phyloP scores from a whole-genome alignment of 2,888 invertebrate species.

The Cephalotes varians region DNA sequence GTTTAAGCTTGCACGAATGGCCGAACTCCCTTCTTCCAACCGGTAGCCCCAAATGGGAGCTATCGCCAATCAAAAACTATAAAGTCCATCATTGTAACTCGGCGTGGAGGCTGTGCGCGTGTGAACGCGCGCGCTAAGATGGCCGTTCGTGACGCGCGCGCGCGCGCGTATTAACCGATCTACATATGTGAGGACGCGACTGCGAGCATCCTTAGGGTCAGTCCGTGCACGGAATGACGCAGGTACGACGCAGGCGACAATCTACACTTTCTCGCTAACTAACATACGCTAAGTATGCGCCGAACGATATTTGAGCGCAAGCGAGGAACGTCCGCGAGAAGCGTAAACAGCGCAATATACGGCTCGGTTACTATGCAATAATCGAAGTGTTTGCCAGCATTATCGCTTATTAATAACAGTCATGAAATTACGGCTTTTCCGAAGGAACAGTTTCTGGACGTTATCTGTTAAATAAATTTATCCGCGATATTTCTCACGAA shows the following conservation, averaged over 20 bases:
- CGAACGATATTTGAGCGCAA: constrained; percentile 25
- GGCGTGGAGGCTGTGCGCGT: constrained; percentile 46
- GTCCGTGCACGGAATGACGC: constrained; percentile 68
- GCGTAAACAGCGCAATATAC: constrained; percentile 4
- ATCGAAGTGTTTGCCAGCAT: constrained; percentile 11
- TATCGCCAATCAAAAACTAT: constrained; percentile 51
- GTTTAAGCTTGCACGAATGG: constrained; percentile 60
- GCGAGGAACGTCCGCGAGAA: neutral
- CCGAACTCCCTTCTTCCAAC: constrained; percentile 56
- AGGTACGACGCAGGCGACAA: constrained; percentile 60
- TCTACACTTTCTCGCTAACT: neutral
- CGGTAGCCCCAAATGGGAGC: constrained; percentile 60
- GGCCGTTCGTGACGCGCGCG: constrained; percentile 30
- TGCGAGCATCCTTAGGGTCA: constrained; percentile 58
- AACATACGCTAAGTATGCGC: neutral
- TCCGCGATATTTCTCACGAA: neutral
- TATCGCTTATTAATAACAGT: constrained; percentile 29
- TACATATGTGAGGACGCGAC: constrained; percentile 19
- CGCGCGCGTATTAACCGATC: constrained; percentile 46
- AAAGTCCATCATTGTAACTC: neutral
- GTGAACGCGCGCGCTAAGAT: constrained; percentile 36
- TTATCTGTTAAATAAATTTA: neutral
- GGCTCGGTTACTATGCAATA: neutral
- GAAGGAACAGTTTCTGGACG: constrained; percentile 12
- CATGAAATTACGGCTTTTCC: neutral